Evolutionary conservation across 2,797 vertebrate genomes (phyloP).

Genomic region (Hemibagrus guttatus): DNA sequence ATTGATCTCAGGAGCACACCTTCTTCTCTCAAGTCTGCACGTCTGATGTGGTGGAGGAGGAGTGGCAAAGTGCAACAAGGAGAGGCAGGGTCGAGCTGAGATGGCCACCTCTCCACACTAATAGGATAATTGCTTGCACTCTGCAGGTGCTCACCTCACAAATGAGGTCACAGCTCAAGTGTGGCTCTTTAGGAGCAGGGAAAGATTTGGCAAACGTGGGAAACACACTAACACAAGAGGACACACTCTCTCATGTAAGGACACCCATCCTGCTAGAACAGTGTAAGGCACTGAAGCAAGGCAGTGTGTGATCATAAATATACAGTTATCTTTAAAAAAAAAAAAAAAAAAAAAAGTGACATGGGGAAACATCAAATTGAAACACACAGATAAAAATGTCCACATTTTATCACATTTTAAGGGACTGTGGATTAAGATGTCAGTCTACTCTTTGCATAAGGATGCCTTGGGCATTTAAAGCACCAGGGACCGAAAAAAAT

Average conservation of each 20-base stretch:
- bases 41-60: conserved; percentile 86
- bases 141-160: conserved; percentile 86
- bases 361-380: not conserved
- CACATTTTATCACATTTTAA: conserved; percentile 52
- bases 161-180: conserved; percentile 96
- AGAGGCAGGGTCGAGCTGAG: conserved; percentile 36
- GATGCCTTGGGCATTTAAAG: conserved; percentile 36
- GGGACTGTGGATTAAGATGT: not conserved
- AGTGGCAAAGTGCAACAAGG: conserved; percentile 61
- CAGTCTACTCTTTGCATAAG: not conserved
- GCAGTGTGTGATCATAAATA: not conserved
- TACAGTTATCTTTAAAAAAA: not conserved
- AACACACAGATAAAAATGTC: conserved; percentile 38
- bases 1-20: conserved; percentile 79
- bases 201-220: conserved; percentile 65
- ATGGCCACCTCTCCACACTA: conserved; percentile 77
- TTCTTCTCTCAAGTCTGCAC: conserved; percentile 52
- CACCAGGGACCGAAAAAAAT: conserved; percentile 27
- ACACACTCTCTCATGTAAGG: not conserved
- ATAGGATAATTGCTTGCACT: conserved; percentile 91
- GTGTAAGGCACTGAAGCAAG: not conserved
- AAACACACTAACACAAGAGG: conserved; percentile 40
- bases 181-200: conserved; percentile 80
- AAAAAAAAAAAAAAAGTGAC: not conserved
- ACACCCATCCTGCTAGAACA: not conserved